phyloP scores from a whole-genome alignment of 2,113 vertebrate species.

The Aspiorhynchus laticeps region DNA sequence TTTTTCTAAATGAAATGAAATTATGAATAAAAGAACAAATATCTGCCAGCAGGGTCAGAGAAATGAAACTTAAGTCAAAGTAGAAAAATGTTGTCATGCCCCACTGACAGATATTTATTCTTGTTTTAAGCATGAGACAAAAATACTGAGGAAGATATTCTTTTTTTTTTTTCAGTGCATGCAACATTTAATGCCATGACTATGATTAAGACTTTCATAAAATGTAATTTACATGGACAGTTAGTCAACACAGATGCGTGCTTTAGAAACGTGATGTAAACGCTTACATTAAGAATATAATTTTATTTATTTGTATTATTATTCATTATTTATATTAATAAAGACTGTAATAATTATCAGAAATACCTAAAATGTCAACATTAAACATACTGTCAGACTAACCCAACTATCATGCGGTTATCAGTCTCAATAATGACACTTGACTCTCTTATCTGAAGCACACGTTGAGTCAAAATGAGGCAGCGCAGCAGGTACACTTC shows the following conservation, averaged over 20 bases:
- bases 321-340: background rate
- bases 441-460: background rate
- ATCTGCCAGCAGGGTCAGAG: background rate
- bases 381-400: background rate
- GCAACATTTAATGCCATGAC: background rate
- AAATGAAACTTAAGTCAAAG: too few relatives aligned
- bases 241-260: background rate
- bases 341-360: background rate
- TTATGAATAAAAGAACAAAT: background rate
- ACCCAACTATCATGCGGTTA: background rate
- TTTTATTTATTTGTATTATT: too few relatives aligned
- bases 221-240: background rate
- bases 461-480: background rate
- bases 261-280: background rate
- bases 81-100: too few relatives aligned
- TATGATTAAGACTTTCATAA: too few relatives aligned
- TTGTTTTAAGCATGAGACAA: background rate
- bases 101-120: background rate
- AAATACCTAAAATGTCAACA: background rate
- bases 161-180: too few relatives aligned
- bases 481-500: background rate
- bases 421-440: background rate
- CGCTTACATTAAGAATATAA: background rate
- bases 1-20: background rate
- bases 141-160: too few relatives aligned